Evolutionary conservation across 2,888 invertebrate genomes (phyloP), one percentile per base, ranked within the genome.

Genomic region (Trisateles emortualis): DNA sequence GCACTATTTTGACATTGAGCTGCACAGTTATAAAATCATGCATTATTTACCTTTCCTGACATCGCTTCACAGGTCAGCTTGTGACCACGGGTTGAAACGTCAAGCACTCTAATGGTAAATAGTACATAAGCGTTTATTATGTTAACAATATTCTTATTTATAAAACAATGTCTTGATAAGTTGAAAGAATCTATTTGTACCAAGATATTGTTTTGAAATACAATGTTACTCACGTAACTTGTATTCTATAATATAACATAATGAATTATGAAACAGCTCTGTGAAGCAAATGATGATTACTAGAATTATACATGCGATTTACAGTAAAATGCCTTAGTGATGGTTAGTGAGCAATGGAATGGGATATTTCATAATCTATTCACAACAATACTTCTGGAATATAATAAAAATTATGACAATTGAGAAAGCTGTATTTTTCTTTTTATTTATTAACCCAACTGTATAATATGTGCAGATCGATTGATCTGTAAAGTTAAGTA

Each of bases 361-460:
- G 61, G 57, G 55, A 70, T 61, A 54, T 73, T 54, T 69, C 57
- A 70, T 73, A 71, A 73, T 76, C 73, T 79, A 78, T 75, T 80
- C 77, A 75, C 72, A 66, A 70, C 72, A 72, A 64, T 77, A 75
- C 72, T 76, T 64, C 77, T 68, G 72, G 46, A 68, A 74, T 59
- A 66, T 70, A 59, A 79, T 81, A 81, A 84, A 83, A 84, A 80
- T 78, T 78, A 81, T 83, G 78, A 78, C 74, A 78, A 81, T 69
- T 8, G 61, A 53, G n/a, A 59, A 53, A 38, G 29, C 44, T 59
- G 55, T 49, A 48, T 39, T 80, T 73, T 79, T 62, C 66, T 76
- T 81, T 67, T 26, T 19, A 19, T 19, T 19, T 19, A 19, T 19
- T 19, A 3, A n/a, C n/a, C n/a, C n/a, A n/a, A n/a, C n/a, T n/a